Percentiles rank a stretch among this genome's conserved stretches.
phyloP scores from a whole-genome alignment of 1,140 invertebrate species.

The Scaptomyza pallida region DNA sequence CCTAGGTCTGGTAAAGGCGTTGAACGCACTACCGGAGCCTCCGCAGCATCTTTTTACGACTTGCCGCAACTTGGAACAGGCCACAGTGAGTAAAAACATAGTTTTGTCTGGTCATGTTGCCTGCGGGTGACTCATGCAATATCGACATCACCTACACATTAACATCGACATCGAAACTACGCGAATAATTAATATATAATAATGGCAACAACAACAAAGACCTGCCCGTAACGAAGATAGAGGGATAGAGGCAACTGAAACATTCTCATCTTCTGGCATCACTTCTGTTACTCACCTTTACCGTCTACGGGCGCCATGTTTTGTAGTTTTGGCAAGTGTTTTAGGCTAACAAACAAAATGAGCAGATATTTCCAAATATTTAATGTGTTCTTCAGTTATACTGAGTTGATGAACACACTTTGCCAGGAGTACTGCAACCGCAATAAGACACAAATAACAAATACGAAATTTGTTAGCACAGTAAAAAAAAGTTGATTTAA shows the following conservation, averaged over 20 bases:
- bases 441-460: slow-evolving; percentile 24
- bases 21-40: slow-evolving; percentile 85
- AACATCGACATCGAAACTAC: slow-evolving; percentile 51
- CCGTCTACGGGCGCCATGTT: slow-evolving; percentile 73
- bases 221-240: slow-evolving; percentile 1
- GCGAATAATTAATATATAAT: slow-evolving; percentile 49
- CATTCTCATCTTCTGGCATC: slow-evolving; percentile 18
- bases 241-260: slow-evolving; percentile 11
- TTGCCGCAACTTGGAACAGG: slow-evolving; percentile 88
- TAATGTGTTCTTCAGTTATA: slow-evolving; percentile 23
- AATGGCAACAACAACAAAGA: slow-evolving; percentile 9
- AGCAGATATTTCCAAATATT: slow-evolving; percentile 52
- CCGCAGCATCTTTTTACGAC: slow-evolving; percentile 89
- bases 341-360: slow-evolving; percentile 55
- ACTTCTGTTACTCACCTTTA: slow-evolving; percentile 62
- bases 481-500: slow-evolving; percentile 12
- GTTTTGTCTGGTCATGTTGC: slow-evolving; percentile 24
- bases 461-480: slow-evolving; percentile 18
- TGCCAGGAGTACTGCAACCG: slow-evolving; percentile 1
- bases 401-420: slow-evolving; percentile 26
- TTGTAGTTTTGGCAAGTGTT: slow-evolving; percentile 57
- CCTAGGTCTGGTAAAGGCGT: slow-evolving; percentile 90
- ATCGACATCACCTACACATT: too few relatives aligned
- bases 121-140: slow-evolving; percentile 49
- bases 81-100: slow-evolving; percentile 85